Base-by-base conservation (phyloP, 2,888 invertebrate genomes). In the Rhimphoctona megacephalus region DNA sequence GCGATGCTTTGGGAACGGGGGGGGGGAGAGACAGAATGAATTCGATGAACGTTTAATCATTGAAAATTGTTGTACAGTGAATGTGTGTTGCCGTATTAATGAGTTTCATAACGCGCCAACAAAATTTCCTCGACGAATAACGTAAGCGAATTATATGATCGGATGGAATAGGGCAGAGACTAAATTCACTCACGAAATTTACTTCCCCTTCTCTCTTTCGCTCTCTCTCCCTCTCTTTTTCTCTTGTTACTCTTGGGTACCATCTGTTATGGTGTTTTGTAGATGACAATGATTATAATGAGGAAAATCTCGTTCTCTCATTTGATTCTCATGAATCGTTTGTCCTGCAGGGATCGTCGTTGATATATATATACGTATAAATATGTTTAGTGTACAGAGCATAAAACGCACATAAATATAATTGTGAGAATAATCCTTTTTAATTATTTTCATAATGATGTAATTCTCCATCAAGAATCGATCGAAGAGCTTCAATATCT, bases 51-150 rank as follows among this genome's bases (percentile, higher is more conserved):
- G 83, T 84, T 86, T 86, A 86, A 86, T 86, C 52, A 81, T 84
- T 78, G 86, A 86, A 86, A 86, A 86, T 86, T 86, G 73, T 86
- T 83, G 81, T 67, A 81, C 73, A 78, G 83, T 84, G 64, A 66
- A 74, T 82, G 80, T 83, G 61, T 79, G 78, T 86, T 78, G 81
- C 78, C 81, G 89, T 89, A 89, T 90, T 93, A 92, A 93, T 91
- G 93, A 93, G 92, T 93, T 93, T 92, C 92, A 93, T 92, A 93
- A 92, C 91, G 90, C 85, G 89, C 87, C 92, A 93, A 93, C 92
- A 91, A 92, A 92, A 92, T 93, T 93, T 91, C 89, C 64, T 90
- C 90, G 90, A 90, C 91, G 90, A 92, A 86, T 86, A 86, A 91
- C 91, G 90, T 90, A 92, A 93, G 91, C 91, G 91, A 92, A 93